phyloP scores from a whole-genome alignment of 64 coral and sea anemone genomes.

The Acropora tenuis region DNA sequence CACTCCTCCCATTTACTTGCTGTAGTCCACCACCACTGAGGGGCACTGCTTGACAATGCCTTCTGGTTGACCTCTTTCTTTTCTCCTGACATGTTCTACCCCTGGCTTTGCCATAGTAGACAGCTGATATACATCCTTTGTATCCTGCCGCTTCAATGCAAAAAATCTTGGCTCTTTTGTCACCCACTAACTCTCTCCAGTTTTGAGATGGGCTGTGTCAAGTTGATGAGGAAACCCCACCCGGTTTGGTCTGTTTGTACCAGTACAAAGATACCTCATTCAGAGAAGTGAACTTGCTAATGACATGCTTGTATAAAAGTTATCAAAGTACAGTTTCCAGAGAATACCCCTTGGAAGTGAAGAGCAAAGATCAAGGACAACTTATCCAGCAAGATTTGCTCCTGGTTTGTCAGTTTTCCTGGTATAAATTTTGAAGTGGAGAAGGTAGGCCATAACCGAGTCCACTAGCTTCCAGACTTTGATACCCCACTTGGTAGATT shows the following conservation, averaged over 20 bases:
- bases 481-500: too few relatives aligned
- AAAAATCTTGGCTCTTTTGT: slow-evolving; percentile 36
- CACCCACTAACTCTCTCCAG: slow-evolving; percentile 30
- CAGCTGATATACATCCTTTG: slow-evolving; percentile 27
- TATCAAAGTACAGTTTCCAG: too few relatives aligned
- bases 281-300: too few relatives aligned
- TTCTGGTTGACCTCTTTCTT: slow-evolving; percentile 24
- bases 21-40: slow-evolving; percentile 31
- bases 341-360: too few relatives aligned
- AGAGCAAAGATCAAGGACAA: too few relatives aligned
- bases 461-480: too few relatives aligned
- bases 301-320: too few relatives aligned
- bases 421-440: too few relatives aligned
- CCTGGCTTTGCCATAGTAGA: slow-evolving; percentile 16
- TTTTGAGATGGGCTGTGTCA: slow-evolving; percentile 18
- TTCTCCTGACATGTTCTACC: slow-evolving; percentile 35
- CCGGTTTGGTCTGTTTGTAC: slow-evolving; percentile 29
- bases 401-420: too few relatives aligned
- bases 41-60: slow-evolving; percentile 28
- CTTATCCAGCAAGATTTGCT: too few relatives aligned
- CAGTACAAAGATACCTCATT: background rate
- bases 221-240: slow-evolving; percentile 35
- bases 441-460: too few relatives aligned
- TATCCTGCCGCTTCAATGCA: slow-evolving; percentile 44
- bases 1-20: slow-evolving; percentile 39